Base-by-base conservation (phyloP, 1,140 invertebrate genomes). In the Aphis gossypii region DNA sequence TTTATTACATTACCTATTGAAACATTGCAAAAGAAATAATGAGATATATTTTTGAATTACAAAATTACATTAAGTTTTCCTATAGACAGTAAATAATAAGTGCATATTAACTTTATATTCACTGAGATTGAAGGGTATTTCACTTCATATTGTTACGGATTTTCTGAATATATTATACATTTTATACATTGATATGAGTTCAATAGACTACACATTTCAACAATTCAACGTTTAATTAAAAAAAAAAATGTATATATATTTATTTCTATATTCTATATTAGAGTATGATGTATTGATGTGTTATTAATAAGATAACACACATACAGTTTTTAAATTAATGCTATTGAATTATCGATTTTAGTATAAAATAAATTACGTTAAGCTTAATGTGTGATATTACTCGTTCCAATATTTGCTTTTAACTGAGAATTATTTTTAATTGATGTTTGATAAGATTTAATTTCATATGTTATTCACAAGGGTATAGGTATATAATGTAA, bases 11-110 rank as follows among this genome's bases (percentile, higher is more conserved):
- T 44, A 38, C 46, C 35, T 48, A 54, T 54, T 93, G 68, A 83
- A 44, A 93, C 46, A 93, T 92, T n/a, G 30, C 76, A 48, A 23
- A 25, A 82, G 68, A 92, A 82, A 56, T 93, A 93, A 93, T 41
- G 51, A 93, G 92, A 84, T 56, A 86, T 92, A 92, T 83, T 91
- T 91, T 91, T 46, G 68, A 91, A 76, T 91, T 76, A 91, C 51
- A 91, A 76, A 76, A 91, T 76, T 46, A 18, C 25, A 91, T 76
- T 82, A 68, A 91, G 60, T 76, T 7, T 38, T 91, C 35, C 41
- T 56, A n/a, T 35, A 60, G 89, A 60, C 54, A 41, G 30, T 30
- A 41, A 60, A 56, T 56, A 90, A 90, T 90, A 54, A 60, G 51
- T 41, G 51, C 54, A 56, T 48, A 87, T 90, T 76, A 76, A 76